Evolutionary conservation across 2,888 invertebrate genomes (phyloP).

Genomic region (Cylindroiulus punctatus): DNA sequence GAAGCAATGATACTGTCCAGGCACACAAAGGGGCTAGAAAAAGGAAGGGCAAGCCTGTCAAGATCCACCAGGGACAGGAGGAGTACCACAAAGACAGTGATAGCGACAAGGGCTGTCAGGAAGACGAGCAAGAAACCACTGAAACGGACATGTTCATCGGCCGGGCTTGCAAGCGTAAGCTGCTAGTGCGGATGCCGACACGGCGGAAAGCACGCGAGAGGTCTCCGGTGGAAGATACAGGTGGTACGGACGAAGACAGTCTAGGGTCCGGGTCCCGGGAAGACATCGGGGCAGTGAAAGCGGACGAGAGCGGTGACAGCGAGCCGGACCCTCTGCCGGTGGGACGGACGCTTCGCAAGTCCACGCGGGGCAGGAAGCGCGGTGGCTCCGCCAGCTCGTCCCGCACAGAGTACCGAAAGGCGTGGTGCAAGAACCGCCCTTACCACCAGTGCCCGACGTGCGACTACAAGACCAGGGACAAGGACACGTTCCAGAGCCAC

Average conservation of each 20-base stretch:
- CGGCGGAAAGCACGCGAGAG: neutral
- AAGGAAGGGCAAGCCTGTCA: conserved; percentile 1
- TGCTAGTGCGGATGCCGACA: neutral
- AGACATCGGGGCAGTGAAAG: neutral
- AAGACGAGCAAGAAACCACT: neutral
- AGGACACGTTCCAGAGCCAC: conserved; percentile 25
- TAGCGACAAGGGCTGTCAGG: neutral
- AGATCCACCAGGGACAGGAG: neutral
- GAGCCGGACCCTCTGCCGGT: neutral
- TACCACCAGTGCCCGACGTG: conserved; percentile 38
- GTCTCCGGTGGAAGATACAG: neutral
- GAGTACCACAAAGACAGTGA: neutral
- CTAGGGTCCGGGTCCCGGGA: neutral
- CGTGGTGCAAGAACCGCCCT: neutral
- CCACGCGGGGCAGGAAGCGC: neutral
- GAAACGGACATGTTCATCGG: neutral
- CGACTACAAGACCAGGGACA: conserved; percentile 24
- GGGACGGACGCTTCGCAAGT: neutral
- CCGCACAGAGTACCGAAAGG: conserved; percentile 2
- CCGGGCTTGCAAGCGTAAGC: neutral
- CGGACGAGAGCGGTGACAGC: neutral
- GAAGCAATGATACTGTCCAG: neutral
- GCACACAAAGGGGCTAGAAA: neutral
- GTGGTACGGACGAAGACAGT: neutral
- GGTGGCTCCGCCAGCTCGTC: neutral